Evolutionary conservation across 2,888 invertebrate species (phyloP).

Genomic region (Tetragnatha montana): DNA sequence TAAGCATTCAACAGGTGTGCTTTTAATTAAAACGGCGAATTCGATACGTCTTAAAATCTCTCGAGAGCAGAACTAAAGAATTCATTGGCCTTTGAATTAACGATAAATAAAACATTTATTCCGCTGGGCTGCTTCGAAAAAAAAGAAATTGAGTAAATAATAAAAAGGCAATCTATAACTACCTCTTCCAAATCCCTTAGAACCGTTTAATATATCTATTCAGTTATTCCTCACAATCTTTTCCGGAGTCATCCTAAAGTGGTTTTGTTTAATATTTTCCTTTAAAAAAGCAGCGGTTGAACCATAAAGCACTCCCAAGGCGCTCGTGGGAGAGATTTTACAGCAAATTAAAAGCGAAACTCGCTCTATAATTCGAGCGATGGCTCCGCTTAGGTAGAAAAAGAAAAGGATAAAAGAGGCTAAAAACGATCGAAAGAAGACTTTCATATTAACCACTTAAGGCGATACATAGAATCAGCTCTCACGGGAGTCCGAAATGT

Average conservation of each 20-base stretch:
- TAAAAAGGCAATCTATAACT: neutral
- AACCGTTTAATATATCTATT: neutral
- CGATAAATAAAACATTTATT: too few species aligned
- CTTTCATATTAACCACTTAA: neutral
- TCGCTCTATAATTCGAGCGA: neutral
- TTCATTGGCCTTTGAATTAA: too few species aligned
- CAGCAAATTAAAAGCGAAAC: neutral
- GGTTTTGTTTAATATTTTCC: too few species aligned
- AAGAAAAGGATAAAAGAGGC: neutral
- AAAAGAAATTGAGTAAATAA: too few species aligned
- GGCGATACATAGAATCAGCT: neutral
- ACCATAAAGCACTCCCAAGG: neutral
- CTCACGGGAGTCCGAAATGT: neutral
- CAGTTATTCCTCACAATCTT: neutral
- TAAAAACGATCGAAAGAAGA: neutral
- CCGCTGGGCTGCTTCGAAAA: too few species aligned
- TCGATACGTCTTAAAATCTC: too few species aligned
- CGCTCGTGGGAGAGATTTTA: neutral
- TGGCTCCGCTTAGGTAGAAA: neutral
- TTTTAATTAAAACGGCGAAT: too few species aligned
- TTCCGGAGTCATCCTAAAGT: neutral
- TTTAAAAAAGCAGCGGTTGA: neutral
- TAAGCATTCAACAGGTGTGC: too few species aligned
- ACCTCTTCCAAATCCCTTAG: neutral
- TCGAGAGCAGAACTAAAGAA: too few species aligned